Evolutionary conservation across 2,113 vertebrate species (phyloP), one percentile per base, ranked within the genome.

Genomic region (Osmerus eperlanus): DNA sequence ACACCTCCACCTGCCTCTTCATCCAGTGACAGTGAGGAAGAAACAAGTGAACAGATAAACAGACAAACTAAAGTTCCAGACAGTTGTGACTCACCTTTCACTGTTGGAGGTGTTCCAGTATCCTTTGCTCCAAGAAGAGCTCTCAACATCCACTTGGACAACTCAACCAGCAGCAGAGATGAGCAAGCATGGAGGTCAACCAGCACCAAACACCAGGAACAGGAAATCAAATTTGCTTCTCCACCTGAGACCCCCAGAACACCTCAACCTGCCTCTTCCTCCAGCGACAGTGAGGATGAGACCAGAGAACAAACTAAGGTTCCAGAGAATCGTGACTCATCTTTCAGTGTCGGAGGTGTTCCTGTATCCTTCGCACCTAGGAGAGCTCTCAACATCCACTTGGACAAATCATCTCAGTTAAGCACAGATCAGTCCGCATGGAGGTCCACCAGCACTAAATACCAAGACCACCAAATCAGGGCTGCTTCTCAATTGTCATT

Each of bases 81-180:
- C n/a, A n/a, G n/a, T 9, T 18, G 21, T 29, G 77, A 7, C 18
- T 65, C 65, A 82, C 23, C 75, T 53, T 82, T 79, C 74, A 1
- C 65, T 82, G 5, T 56, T 85, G 84, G 74, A 47, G 41, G 41
- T 11, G 41, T 47, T 47, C 41, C 41, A 14, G 58, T 60, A 23
- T 60, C 25, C 19, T 62, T 28, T 1, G 14, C 23, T 28, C 60
- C 23, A 6, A 62, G 4, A 21, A 78, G 28, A 18, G 41, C 75
- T 29, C 67, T 80, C 12, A 71, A 78, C 71, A 78, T 83, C 28
- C 9, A 78, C 65, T 79, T 74, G 74, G 77, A 82, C 53, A 77
- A 74, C 55, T 68, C 78, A 54, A 69, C 75, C 80, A 72, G 4
- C 70, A 83, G 67, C 61, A 78, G 78, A 70, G 81, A 83, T 68